phyloP scores from a whole-genome alignment of 2,113 vertebrate species.

The Caracal caracal region DNA sequence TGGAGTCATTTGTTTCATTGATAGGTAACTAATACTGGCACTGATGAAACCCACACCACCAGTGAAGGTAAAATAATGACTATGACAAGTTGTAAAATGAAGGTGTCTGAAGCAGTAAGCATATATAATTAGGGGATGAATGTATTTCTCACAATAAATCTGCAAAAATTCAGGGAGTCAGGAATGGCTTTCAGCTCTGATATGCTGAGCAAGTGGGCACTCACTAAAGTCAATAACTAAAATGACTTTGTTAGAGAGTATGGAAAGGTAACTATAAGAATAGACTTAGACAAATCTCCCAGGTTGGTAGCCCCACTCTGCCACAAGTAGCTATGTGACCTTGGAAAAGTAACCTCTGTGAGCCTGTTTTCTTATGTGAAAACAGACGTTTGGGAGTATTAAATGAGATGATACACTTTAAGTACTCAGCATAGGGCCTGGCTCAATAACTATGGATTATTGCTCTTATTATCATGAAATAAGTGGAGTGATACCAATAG shows the following conservation, averaged over 20 bases:
- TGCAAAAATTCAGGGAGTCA: not conserved
- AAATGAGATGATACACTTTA: not conserved
- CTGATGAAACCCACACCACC: conserved; percentile 4
- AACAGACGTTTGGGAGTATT: not conserved
- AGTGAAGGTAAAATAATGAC: not conserved
- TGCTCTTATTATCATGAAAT: not conserved
- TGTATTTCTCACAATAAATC: not conserved
- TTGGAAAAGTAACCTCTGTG: not conserved
- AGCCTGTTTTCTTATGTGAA: not conserved
- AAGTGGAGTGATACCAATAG: not conserved
- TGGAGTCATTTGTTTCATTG: not conserved
- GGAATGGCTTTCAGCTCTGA: not conserved
- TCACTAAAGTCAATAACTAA: not conserved
- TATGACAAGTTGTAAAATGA: not conserved
- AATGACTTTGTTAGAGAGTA: not conserved
- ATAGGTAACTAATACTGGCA: not conserved
- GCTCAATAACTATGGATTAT: not conserved
- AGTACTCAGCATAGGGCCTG: not conserved
- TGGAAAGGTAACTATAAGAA: not conserved
- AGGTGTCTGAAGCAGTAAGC: not conserved
- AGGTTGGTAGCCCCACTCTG: not conserved
- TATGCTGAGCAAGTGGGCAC: not conserved
- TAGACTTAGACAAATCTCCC: not conserved
- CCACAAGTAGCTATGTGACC: not conserved
- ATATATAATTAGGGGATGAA: not conserved